Conservation (phyloP, 2,113 vertebrate species). For the Malurus elegans region DNA sequence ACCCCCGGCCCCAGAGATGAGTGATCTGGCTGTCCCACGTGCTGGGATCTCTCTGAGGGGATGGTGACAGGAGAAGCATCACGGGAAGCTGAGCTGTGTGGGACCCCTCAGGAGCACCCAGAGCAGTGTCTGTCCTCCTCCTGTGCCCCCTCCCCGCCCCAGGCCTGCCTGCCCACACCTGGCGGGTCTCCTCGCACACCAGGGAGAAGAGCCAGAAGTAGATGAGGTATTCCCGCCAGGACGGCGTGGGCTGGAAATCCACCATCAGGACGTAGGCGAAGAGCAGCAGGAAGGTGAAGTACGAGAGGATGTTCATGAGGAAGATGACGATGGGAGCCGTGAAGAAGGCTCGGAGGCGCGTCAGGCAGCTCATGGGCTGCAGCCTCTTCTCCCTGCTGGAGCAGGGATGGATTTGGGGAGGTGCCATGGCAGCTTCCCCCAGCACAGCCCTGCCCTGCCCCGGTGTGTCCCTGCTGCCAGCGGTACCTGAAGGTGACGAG, state of each 20-base stretch:
- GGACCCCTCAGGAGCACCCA: neutral
- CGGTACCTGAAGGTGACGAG: constrained; percentile 88
- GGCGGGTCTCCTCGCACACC: constrained; percentile 89
- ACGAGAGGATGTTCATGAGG: constrained; percentile 88
- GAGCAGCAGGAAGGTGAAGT: constrained; percentile 91
- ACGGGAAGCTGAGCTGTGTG: fast-evolving
- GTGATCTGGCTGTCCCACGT: too few species aligned
- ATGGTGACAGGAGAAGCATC: neutral
- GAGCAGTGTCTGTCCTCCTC: neutral
- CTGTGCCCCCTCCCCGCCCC: neutral
- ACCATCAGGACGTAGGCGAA: constrained; percentile 90
- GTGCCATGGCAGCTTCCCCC: fast-evolving
- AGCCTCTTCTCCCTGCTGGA: constrained; percentile 39
- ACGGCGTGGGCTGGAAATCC: constrained; percentile 87
- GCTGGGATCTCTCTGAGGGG: neutral
- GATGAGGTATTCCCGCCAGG: constrained; percentile 80
- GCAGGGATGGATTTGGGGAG: neutral
- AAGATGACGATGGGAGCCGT: constrained; percentile 85
- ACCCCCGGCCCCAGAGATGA: fast-evolving
- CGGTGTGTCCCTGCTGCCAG: fast-evolving
- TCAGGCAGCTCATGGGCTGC: constrained; percentile 59
- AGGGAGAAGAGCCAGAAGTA: constrained; percentile 91
- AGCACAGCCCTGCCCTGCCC: neutral
- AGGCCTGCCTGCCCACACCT: constrained; percentile 72
- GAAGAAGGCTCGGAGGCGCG: constrained; percentile 77